Evolutionary conservation across 2,113 vertebrate species (phyloP).

Genomic region (Eulemur rufifrons): DNA sequence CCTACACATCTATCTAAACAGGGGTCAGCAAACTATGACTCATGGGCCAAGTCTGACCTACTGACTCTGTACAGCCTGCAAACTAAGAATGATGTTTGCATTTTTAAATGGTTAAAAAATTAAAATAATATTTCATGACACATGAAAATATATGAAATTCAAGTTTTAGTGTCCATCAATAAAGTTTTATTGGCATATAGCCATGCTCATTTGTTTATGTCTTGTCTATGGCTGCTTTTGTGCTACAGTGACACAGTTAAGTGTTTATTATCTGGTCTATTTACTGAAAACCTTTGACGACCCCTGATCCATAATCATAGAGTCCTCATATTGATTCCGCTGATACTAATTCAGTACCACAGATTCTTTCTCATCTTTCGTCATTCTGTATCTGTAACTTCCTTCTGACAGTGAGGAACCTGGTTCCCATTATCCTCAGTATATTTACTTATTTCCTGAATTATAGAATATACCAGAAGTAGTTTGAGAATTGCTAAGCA

Average conservation of each 20-base stretch:
- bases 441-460: slow-evolving; percentile 6
- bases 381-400: background rate
- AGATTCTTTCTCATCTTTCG: background rate
- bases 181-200: background rate
- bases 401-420: background rate
- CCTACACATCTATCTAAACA: background rate
- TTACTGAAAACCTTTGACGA: background rate
- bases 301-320: background rate
- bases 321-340: background rate
- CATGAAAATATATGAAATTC: background rate
- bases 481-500: background rate
- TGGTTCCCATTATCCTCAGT: background rate
- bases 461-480: background rate
- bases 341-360: background rate
- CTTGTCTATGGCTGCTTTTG: background rate
- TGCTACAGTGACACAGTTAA: background rate
- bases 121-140: slow-evolving; percentile 6
- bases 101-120: slow-evolving; percentile 41
- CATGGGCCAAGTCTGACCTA: background rate
- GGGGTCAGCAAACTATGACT: background rate
- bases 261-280: background rate
- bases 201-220: background rate
- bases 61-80: background rate
- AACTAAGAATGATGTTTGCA: background rate
- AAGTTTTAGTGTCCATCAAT: background rate